Conservation (phyloP, 2,113 vertebrate genomes). For the Ammodytes marinus region DNA sequence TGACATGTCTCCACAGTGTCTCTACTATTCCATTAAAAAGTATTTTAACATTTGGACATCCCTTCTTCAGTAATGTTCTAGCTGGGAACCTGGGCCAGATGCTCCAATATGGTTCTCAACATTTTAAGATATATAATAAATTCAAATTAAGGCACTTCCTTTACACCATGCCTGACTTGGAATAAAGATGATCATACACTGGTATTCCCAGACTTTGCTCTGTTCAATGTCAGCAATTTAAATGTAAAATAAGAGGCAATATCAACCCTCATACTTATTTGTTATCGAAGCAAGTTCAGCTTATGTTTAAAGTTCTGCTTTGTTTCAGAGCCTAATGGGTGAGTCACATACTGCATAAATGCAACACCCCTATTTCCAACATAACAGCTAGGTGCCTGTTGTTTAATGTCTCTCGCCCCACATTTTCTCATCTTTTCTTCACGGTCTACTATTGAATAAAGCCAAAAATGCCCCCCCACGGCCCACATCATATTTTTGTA, state of each 20-base stretch:
- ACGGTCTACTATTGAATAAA: not conserved
- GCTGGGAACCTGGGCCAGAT: not conserved
- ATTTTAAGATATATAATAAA: not conserved
- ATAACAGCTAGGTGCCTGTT: not conserved
- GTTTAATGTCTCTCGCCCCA: not conserved
- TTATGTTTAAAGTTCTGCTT: not conserved
- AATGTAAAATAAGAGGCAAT: too few species aligned
- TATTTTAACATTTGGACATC: not conserved
- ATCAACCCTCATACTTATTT: not conserved
- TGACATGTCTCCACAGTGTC: conserved; percentile 37
- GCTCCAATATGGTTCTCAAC: not conserved
- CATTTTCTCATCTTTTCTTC: not conserved
- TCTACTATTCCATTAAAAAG: conserved; percentile 17
- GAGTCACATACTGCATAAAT: not conserved
- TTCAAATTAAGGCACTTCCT: not conserved
- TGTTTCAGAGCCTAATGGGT: not conserved
- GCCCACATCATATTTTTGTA: not conserved
- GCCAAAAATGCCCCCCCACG: not conserved
- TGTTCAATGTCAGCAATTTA: too few species aligned
- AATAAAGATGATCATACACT: not conserved
- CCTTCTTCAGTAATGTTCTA: not conserved
- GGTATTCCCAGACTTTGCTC: not conserved
- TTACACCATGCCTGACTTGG: not conserved
- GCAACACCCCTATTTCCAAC: not conserved
- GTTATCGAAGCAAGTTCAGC: not conserved